Evolutionary conservation across 2,888 invertebrate species (phyloP).

Genomic region (Phyto melanocephala): DNA sequence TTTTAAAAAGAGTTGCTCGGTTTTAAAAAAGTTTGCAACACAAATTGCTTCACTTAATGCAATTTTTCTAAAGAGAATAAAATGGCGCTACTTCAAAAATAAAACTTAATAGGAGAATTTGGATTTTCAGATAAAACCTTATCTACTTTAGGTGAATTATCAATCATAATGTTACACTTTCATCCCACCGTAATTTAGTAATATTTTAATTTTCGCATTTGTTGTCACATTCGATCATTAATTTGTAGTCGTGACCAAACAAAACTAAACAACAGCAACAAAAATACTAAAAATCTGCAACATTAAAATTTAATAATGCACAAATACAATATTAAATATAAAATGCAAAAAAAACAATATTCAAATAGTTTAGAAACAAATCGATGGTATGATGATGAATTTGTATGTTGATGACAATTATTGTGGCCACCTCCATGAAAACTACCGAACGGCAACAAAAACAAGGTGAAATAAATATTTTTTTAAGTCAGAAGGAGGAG

Average conservation of each 20-base stretch:
- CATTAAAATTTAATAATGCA: conserved; percentile 38
- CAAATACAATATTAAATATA: conserved; percentile 38
- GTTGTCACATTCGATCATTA: conserved; percentile 76
- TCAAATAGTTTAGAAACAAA: conserved; percentile 27
- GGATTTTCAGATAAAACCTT: no score
- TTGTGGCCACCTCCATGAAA: conserved; percentile 44
- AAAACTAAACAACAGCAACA: not conserved
- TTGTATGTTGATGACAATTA: conserved; percentile 61
- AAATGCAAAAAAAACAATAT: not conserved
- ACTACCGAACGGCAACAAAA: not conserved
- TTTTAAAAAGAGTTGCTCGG: no score
- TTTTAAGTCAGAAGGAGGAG: not conserved
- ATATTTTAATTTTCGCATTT: conserved; percentile 73
- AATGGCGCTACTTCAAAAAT: no score
- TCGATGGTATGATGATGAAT: conserved; percentile 55
- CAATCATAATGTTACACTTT: no score
- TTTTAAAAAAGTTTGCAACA: no score
- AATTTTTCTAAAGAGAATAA: no score
- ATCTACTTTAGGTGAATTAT: no score
- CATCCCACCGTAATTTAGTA: conserved; percentile 69
- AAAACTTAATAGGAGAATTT: no score
- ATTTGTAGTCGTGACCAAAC: conserved; percentile 67
- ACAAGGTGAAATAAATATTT: not conserved
- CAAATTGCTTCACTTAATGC: no score
- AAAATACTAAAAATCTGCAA: not conserved